Evolutionary conservation across 2,888 invertebrate genomes (phyloP), one percentile per base, ranked within the genome.

Genomic region (Poecilus cupreus): DNA sequence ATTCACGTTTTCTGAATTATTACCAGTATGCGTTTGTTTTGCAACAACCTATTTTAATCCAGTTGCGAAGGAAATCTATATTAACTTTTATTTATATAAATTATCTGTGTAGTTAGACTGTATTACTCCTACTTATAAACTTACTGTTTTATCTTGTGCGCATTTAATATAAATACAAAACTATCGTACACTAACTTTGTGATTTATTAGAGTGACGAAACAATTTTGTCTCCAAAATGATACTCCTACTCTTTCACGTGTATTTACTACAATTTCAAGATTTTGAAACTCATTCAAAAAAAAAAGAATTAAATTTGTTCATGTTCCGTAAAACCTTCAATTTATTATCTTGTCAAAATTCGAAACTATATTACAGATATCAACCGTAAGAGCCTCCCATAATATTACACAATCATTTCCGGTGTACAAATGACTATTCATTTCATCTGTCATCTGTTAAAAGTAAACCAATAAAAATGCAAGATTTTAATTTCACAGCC

Each of bases 251-350:
- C 26, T 6, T 13, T 60, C 13, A 13, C 4, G 57, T 60, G 26
- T 51, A 51, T 60, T 60, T 60, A 60, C 60, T 60, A 60, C n/a
- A 60, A 60, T 13, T 16, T 70, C 18, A 37, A 72, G 46, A 43
- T 72, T 39, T 72, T 72, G 60, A 18, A 22, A 37, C 11, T 43
- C 70, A 70, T 43, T 72, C 39, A 43, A 5, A 72, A 43, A 72
- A 46, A 37, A 13, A 46, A 54, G 11, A 22, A 54, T 4, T 22
- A 32, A 32, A 32, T 2, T 32, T 32, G 1, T 5, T 2, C 5
- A 32, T 32, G 32, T 32, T 32, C 5, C 32, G 8, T 32, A 32
- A 1, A 32, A 32, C 6, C 32, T 3, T 6, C 32, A 32, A 32
- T 32, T 32, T 32, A 6, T 32, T 32, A 32, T 1, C 32, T 32